Evolutionary conservation across 2,888 invertebrate genomes (phyloP), one percentile per base, ranked within the genome.

Genomic region (Hoplodrina ambigua): DNA sequence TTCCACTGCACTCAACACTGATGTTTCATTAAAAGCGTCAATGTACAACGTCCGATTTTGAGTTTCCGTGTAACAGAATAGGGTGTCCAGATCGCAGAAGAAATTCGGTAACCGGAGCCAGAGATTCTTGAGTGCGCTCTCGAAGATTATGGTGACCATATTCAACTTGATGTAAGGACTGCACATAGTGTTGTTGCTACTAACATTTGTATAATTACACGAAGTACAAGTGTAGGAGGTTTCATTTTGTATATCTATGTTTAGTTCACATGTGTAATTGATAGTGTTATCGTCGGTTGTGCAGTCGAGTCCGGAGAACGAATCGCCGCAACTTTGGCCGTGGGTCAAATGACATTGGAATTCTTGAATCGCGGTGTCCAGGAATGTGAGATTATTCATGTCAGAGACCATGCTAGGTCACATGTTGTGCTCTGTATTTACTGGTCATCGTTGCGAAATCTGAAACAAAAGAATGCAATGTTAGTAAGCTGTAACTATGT

Each of bases 201-300:
- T 81, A 87, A 79, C 75, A 84, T 90, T 90, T 91, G 93, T 46
- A 77, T 86, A 86, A 75, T 87, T 88, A 82, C 95, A 96, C 66
- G 90, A 77, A 78, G 86, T 79, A 83, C 96, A 96, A 58, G 85
- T 90, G 79, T 96, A 96, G 5, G 94, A 89, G 1, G 96, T 96
- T 82, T 95, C 96, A 93, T 96, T 96, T 83, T 95, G 95, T 11
- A 91, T 85, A 68, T 95, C 95, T 56, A 94, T 89, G 80, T 95
- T 93, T 2, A 96, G 75, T 61, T 91, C 85, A 61, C 96, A 96
- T 65, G 80, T 88, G 74, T 90, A 94, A 19, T 91, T 87, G 17
- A 88, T 65, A 41, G 83, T 72, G 46, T 70, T 85, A 13, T 85
- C 85, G 54, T 90, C 87, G 19, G 72, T 77, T 17, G 84, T 72